Evolutionary conservation across 2,113 vertebrate species (phyloP), one percentile per base, ranked within the genome.

Genomic region (Colistium nudipinnis): DNA sequence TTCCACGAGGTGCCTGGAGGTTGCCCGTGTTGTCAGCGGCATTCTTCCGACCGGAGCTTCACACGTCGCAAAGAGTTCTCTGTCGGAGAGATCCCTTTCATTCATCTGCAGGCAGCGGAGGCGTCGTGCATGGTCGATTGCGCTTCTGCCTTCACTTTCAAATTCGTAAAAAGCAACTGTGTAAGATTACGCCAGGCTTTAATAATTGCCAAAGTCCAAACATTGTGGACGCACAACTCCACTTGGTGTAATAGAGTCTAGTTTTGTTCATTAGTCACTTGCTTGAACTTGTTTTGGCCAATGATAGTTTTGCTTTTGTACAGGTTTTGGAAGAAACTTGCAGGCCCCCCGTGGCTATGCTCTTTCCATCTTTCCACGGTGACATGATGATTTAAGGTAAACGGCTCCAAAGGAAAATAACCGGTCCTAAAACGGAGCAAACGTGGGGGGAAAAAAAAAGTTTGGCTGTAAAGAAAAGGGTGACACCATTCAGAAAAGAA

Each of bases 31-130:
- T 78, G 82, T 81, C 82, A 43, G 76, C 90, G 79, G 92, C 90
- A 92, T 94, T 93, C 92, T 87, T 90, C 80, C 92, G 86, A 89
- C 80, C 79, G 24, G 44, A 51, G 75, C 54, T 76, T 67, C 59
- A 54, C 63, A 57, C 35, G 7, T 65, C 49, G 76, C 66, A 82
- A 33, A 77, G 72, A 67, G 52, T 24, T 43, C 33, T 64, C 52
- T 69, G 59, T 81, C 53, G 47, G 43, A 70, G 16, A 57, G 38
- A 78, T 62, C 35, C 47, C n/a, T 45, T 28, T 19, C 65, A 54
- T 66, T 60, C 9, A 56, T 62, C 54, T 65, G 51, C 30, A 53
- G 70, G 41, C 20, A 70, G 53, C 24, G 47, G 25, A 53, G 31
- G 47, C 44, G 48, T 14, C 43, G 45, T 0, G 4, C 2, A 10